phyloP scores from a whole-genome alignment of 92 coral and sea anemone species.

The Bergia puertoricense region DNA sequence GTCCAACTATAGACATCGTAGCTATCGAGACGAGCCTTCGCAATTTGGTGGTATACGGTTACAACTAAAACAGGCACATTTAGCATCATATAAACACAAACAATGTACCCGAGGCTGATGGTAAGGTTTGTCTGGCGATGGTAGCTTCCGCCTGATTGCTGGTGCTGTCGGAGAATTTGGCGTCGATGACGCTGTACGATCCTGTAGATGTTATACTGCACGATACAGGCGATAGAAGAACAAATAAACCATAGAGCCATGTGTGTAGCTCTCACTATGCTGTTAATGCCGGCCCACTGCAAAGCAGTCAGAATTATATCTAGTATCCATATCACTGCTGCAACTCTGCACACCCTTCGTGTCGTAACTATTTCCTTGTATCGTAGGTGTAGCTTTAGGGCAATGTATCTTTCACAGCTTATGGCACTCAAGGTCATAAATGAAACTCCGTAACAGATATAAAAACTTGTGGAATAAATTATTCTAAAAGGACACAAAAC shows the following conservation, averaged over 20 bases:
- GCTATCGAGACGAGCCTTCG: constrained; percentile 46
- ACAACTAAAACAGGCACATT: constrained; percentile 73
- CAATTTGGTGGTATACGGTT: constrained; percentile 68
- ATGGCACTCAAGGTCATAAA: constrained; percentile 80
- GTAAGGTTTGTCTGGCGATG: constrained; percentile 63
- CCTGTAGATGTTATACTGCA: constrained; percentile 51
- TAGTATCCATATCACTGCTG: constrained; percentile 56
- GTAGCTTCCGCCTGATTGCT: constrained; percentile 44
- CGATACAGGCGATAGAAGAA: constrained; percentile 49
- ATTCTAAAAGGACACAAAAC: constrained; percentile 68
- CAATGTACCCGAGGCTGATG: constrained; percentile 72
- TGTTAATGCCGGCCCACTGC: constrained; percentile 76
- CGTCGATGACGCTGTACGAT: constrained; percentile 66
- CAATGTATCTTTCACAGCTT: constrained; percentile 80
- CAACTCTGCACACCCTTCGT: constrained; percentile 49
- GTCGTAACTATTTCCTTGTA: constrained; percentile 67
- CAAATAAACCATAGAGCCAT: constrained; percentile 64
- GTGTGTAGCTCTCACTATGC: constrained; percentile 55
- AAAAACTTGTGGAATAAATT: constrained; percentile 71
- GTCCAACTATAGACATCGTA: constrained; percentile 76
- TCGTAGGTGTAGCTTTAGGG: constrained; percentile 71
- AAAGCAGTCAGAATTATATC: constrained; percentile 61
- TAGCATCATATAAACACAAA: constrained; percentile 66
- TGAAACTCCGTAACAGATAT: constrained; percentile 80
- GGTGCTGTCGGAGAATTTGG: constrained; percentile 55